A percentile compares a stretch with the other conserved stretches of the same genome.
Conservation (phyloP, 2,113 vertebrate species). For the Leptobrachium leishanense region DNA sequence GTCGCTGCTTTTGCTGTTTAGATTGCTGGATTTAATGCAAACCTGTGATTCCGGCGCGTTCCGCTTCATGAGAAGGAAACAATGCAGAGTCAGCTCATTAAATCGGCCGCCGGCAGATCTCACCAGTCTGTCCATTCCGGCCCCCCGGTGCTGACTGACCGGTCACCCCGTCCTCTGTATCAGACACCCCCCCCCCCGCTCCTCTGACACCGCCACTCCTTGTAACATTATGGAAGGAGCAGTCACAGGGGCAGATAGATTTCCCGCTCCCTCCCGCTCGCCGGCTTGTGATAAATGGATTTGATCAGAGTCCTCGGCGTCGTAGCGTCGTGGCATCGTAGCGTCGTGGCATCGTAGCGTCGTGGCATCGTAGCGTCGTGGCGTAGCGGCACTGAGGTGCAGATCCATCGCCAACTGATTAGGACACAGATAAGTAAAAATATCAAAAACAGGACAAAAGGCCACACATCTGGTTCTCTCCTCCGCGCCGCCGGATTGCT, state of each 20-base stretch:
- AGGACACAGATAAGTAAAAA: not conserved
- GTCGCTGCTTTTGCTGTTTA: too few relatives aligned
- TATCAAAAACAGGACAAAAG: conserved; percentile 24
- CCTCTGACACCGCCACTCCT: not conserved
- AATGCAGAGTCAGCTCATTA: not conserved
- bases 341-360: too few relatives aligned
- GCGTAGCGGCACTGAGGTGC: not conserved
- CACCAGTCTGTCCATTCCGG: too few relatives aligned
- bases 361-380: too few relatives aligned
- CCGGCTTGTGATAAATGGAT: conserved; percentile 33
- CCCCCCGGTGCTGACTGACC: not conserved
- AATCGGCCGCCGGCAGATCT: not conserved
- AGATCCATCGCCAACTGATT: conserved; percentile 12
- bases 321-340: not conserved
- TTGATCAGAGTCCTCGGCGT: conserved; percentile 5
- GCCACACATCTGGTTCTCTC: not conserved
- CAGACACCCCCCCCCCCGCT: not conserved
- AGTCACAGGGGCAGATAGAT: conserved; percentile 17
- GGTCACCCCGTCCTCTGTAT: conserved; percentile 19
- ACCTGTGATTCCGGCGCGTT: not conserved
- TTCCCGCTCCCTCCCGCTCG: conserved; percentile 8
- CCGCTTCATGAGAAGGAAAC: not conserved
- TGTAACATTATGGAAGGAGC: conserved; percentile 5
- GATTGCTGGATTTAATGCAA: too few relatives aligned
- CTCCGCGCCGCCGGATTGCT: not conserved